phyloP scores from a whole-genome alignment of 1,140 invertebrate genomes.

The Lysiphlebus fabarum region DNA sequence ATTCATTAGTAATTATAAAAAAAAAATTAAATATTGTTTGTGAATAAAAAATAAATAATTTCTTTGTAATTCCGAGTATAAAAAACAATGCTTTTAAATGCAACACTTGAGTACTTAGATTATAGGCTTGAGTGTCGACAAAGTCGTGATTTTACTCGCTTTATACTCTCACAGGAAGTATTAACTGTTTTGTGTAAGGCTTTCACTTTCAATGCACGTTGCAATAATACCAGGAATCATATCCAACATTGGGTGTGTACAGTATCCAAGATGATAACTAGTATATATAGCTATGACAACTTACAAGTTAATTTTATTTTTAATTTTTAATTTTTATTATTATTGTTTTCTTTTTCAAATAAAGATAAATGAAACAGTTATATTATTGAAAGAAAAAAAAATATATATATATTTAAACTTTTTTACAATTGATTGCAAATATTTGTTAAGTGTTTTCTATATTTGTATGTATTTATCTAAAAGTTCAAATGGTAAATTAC shows the following conservation, averaged over 20 bases:
- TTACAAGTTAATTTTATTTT: too few species aligned
- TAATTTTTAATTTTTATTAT: too few species aligned
- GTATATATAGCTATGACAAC: background rate
- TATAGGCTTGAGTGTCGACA: too few species aligned
- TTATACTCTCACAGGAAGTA: conserved; percentile 30
- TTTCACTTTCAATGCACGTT: conserved; percentile 43
- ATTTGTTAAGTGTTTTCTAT: background rate
- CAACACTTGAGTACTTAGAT: conserved; percentile 13
- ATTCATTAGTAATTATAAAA: too few species aligned
- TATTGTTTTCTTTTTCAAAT: too few species aligned
- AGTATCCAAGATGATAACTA: background rate
- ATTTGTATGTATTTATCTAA: background rate
- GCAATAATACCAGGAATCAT: conserved; percentile 16
- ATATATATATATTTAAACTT: too few species aligned
- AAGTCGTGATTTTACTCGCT: conserved; percentile 21
- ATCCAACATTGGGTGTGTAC: conserved; percentile 4
- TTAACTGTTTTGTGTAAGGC: conserved; percentile 33
- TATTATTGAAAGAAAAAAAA: too few species aligned
- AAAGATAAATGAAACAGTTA: too few species aligned
- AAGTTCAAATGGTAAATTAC: conserved; percentile 17
- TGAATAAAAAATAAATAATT: too few species aligned
- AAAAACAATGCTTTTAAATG: conserved; percentile 21
- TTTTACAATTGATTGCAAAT: background rate
- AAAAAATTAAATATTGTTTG: too few species aligned
- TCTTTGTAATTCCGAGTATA: background rate